Base-by-base conservation (phyloP, 1,140 invertebrate genomes). In the Scaptomyza montana region DNA sequence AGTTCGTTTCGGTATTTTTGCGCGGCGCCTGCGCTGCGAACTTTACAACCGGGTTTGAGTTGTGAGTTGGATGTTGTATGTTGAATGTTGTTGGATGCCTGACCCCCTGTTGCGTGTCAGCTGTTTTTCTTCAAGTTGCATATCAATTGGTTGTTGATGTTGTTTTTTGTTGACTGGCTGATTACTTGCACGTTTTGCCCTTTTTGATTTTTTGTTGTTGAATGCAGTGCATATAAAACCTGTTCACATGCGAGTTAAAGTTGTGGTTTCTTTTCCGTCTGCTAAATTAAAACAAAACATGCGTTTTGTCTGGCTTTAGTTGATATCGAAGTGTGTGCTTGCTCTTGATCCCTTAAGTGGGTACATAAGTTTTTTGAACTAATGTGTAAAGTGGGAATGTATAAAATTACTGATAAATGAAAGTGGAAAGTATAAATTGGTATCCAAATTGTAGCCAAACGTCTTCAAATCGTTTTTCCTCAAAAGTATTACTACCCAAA, bases 221-320 rank as follows among this genome's bases (percentile, higher is more conserved):
- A 25, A 25, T 39, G 21, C 45, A 59, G 51, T 61, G 51, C 68
- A 70, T 12, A 57, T 21, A 13, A 66, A 82, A 80, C 81, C 82
- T 67, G 82, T 86, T 75, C 59, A 43, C 60, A 64, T 63, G 71
- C 43, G 62, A 71, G 61, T 39, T 63, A 43, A 45, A 33, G 61
- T 59, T 50, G 74, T 51, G 57, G 57, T 69, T 87, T 69, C 66
- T 77, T 65, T 67, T 70, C 50, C 41, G 66, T 41, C 75, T 66
- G 71, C 81, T 81, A 86, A 87, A 87, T 86, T 81, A 86, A 86
- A 76, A 87, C 74, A 86, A 86, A 86, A 87, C 81, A 86, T 87
- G 82, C 81, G 81, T 87, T 85, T 85, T 86, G 82, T 85, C 65
- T 71, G 78, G 78, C 56, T 30, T 46, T 33, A 30, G 62, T 69